These are phyloP conservation scores for Tenrec ecaudatus DNA, from an alignment of 2,113 vertebrate species.

Conservation along the genomic window DNA sequence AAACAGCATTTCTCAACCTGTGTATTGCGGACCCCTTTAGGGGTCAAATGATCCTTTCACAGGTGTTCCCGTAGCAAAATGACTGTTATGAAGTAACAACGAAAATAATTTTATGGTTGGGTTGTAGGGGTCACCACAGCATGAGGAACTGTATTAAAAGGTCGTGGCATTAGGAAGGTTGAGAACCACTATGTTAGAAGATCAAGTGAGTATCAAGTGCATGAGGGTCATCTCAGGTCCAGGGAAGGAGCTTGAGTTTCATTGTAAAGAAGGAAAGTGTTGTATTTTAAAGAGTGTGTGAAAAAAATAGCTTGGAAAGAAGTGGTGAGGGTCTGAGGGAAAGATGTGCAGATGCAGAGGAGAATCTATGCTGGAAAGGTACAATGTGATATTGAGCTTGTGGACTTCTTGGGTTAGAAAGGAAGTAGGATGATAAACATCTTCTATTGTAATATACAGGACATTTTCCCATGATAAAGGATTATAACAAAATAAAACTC, in stretches of 20 bases:
- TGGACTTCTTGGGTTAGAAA: not conserved
- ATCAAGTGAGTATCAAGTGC: not conserved
- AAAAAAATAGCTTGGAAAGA: slow-evolving; percentile 20
- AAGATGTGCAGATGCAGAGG: not conserved
- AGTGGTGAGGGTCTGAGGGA: not conserved
- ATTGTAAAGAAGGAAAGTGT: not conserved
- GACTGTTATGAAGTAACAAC: too few species aligned
- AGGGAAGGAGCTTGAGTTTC: slow-evolving; percentile 18
- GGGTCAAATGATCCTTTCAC: too few species aligned
- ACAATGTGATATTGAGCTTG: not conserved
- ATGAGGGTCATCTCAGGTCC: not conserved
- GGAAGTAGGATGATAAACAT: not conserved
- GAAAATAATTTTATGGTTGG: too few species aligned
- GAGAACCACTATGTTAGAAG: not conserved
- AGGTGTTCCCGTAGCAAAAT: too few species aligned
- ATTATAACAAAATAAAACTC: not conserved
- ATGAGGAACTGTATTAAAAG: too few species aligned
- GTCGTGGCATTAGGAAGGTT: too few species aligned
- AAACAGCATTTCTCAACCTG: not conserved
- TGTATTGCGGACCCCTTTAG: too few species aligned
- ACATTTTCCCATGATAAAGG: not conserved
- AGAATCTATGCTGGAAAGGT: not conserved
- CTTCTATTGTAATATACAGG: not conserved
- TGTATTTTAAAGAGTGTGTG: not conserved
- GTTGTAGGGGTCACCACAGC: too few species aligned